Percentiles rank a stretch among this genome's conserved stretches.
phyloP scores from a whole-genome alignment of 1,140 invertebrate genomes.

The Ericerus pela region DNA sequence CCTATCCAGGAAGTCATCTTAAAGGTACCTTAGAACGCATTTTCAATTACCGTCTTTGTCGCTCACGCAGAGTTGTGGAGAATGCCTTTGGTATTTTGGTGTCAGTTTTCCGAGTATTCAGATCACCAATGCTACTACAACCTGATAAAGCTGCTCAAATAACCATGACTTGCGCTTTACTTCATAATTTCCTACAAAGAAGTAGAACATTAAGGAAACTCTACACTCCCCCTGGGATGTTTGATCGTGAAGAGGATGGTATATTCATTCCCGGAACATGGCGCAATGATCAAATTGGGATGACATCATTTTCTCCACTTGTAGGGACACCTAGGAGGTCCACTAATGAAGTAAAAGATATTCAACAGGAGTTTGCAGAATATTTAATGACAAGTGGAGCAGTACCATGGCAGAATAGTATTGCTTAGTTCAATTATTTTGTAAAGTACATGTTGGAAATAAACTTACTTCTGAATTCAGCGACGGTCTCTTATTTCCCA shows the following conservation, averaged over 20 bases:
- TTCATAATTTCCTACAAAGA: conserved; percentile 13
- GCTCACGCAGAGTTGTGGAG: conserved; percentile 25
- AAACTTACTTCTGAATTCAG: no score
- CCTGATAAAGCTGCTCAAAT: conserved; percentile 14
- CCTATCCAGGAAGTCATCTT: background rate
- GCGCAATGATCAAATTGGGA: no score
- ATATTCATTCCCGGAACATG: conserved; percentile 2
- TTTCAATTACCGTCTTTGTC: conserved; percentile 31
- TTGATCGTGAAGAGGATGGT: conserved; percentile 1
- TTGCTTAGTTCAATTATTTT: no score
- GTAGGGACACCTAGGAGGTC: no score
- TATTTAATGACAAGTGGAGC: no score
- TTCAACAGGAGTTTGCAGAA: no score
- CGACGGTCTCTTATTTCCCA: no score
- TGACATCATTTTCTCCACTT: no score
- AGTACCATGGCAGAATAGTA: no score
- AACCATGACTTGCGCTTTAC: conserved; percentile 13
- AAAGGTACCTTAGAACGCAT: conserved; percentile 15
- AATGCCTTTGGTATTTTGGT: conserved; percentile 27
- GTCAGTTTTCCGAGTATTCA: conserved; percentile 18
- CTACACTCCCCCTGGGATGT: conserved; percentile 6
- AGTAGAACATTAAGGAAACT: background rate
- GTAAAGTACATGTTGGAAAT: no score
- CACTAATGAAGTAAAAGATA: no score
- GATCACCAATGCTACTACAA: conserved; percentile 14